phyloP scores from a whole-genome alignment of 2,797 vertebrate species.

The Carcharodon carcharias region DNA sequence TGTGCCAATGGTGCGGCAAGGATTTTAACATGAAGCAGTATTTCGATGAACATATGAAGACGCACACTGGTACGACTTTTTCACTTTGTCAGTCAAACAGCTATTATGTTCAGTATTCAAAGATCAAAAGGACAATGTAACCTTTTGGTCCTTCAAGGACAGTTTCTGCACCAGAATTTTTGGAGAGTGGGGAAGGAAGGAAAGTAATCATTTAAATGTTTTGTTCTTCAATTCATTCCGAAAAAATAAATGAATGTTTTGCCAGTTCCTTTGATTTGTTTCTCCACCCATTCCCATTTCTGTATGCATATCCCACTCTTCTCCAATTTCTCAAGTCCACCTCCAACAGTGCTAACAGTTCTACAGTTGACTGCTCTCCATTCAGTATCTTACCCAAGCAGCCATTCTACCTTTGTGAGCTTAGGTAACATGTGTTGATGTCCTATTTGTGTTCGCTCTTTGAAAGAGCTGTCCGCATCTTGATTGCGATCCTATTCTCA shows the following conservation, averaged over 20 bases:
- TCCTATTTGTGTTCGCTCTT: background rate
- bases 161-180: background rate
- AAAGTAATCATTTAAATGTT: background rate
- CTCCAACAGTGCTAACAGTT: background rate
- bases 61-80: constrained; percentile 61
- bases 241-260: background rate
- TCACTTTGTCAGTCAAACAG: constrained; percentile 9
- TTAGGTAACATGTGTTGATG: background rate
- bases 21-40: constrained; percentile 81
- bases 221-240: background rate
- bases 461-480: background rate
- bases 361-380: background rate
- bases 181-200: background rate
- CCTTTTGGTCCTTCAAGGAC: background rate
- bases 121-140: background rate
- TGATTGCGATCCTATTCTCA: background rate
- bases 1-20: constrained; percentile 76
- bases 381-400: background rate
- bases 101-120: background rate
- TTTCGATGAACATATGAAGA: constrained; percentile 75
- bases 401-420: background rate
- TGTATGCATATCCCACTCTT: background rate
- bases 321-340: background rate
- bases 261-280: background rate
- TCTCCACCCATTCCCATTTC: background rate